phyloP scores from a whole-genome alignment of 2,113 vertebrate genomes.

The Myrmophylax atrothorax region DNA sequence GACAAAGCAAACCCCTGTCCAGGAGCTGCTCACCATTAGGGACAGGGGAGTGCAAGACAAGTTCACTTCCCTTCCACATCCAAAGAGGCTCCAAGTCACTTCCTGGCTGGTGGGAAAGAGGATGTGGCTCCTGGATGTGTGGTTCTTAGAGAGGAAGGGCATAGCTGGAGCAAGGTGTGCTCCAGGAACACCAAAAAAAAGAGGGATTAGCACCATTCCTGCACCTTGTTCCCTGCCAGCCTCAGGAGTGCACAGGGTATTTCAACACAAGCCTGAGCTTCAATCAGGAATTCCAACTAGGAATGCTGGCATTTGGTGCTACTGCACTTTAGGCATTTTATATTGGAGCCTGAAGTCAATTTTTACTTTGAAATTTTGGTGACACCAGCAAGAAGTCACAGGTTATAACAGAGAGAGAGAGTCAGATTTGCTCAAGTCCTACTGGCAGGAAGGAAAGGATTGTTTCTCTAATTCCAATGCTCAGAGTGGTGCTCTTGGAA shows the following conservation, averaged over 20 bases:
- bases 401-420: background rate
- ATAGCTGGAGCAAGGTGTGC: background rate
- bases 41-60: background rate
- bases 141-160: background rate
- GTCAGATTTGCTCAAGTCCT: background rate
- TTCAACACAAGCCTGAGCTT: accelerated
- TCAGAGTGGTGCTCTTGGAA: accelerated
- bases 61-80: background rate
- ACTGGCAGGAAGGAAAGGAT: background rate
- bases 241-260: background rate
- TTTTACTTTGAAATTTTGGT: background rate
- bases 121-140: background rate
- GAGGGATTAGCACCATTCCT: background rate
- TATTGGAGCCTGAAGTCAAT: background rate
- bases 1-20: background rate
- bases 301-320: background rate
- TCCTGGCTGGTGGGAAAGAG: background rate
- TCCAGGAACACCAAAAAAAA: background rate
- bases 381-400: background rate
- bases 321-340: background rate
- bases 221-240: background rate
- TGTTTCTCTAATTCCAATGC: background rate
- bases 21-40: background rate
- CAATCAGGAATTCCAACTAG: background rate
- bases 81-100: background rate